These are phyloP conservation scores for Scaptomyza tumidula DNA, from an alignment of 2,888 invertebrate genomes.

Conservation along the genomic window DNA sequence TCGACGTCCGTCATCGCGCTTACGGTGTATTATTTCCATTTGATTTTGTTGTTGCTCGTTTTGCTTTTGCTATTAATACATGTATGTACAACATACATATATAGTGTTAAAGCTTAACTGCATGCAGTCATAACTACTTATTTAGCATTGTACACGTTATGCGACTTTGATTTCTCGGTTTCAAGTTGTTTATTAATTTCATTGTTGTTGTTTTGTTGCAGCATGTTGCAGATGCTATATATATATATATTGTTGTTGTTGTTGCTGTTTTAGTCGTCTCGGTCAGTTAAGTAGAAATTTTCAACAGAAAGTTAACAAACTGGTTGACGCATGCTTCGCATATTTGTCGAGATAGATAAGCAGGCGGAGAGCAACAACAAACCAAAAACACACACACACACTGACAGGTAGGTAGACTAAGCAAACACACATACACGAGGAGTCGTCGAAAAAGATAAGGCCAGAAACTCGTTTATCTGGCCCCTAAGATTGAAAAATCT, in stretches of 20 bases:
- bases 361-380: conserved; percentile 43
- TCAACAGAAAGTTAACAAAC: conserved; percentile 76
- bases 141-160: conserved; percentile 65
- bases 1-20: conserved; percentile 32
- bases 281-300: conserved; percentile 67
- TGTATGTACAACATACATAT: conserved; percentile 20
- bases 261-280: conserved; percentile 29
- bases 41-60: neutral
- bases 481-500: conserved; percentile 64
- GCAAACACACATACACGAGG: conserved; percentile 24
- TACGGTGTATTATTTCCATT: conserved; percentile 59
- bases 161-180: conserved; percentile 57
- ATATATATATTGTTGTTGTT: conserved; percentile 8
- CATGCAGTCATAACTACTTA: conserved; percentile 73
- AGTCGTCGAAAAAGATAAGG: conserved; percentile 50
- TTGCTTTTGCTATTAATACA: conserved; percentile 13
- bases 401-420: conserved; percentile 1
- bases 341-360: conserved; percentile 78
- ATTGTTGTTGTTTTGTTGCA: conserved; percentile 34
- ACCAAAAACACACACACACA: conserved; percentile 18
- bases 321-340: conserved; percentile 80
- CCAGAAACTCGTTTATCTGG: conserved; percentile 73
- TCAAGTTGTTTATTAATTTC: conserved; percentile 56
- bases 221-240: conserved; percentile 26
- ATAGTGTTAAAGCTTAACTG: conserved; percentile 45